Base-by-base conservation (phyloP, 1,140 invertebrate genomes). In the Scaptomyza hsui region DNA sequence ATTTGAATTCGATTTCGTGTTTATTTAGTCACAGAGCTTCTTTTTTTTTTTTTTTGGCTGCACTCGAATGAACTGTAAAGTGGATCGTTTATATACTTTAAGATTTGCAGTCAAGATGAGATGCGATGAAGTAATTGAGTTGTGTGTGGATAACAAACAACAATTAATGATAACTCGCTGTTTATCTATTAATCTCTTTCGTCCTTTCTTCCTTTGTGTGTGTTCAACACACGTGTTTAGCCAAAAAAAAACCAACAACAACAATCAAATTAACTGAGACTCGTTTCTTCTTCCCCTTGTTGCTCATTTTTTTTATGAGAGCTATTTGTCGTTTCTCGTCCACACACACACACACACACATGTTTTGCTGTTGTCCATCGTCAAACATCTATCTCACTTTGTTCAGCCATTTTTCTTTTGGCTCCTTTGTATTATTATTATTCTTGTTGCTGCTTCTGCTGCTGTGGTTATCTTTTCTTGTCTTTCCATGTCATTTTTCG, bases 221-320 rank as follows among this genome's bases (percentile, higher is more conserved):
- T 24, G 24, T 24, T 24, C 6, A 24, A 39, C 21, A 47, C 41
- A 35, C 42, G 10, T 13, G 26, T 26, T 10, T 19, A 57, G 9
- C 24, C 44, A 57, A 18, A 19, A 37, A 18, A 37, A 48, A 15
- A 49, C 42, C 15, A 56, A 53, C 35, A 39, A 26, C 7, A 55
- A 29, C 1, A 39, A n/a, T 21, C 29, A 42, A 41, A 32, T 26
- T 32, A 24, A 44, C 39, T 16, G 13, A 16, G 5, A n/a, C 21
- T 9, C 26, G 26, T 9, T 42, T 13, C 41, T 15, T 26, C 39
- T 48, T 18, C n/a, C n/a, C 29, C n/a, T 21, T 24, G 45, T 39
- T 63, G 59, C 63, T 61, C 47, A 61, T 61, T 68, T 67, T 67
- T 69, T 68, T 69, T 69, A 69, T 69, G 57, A 47, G 37, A 29